phyloP scores from a whole-genome alignment of 2,113 vertebrate species.

The Delphinapterus leucas region DNA sequence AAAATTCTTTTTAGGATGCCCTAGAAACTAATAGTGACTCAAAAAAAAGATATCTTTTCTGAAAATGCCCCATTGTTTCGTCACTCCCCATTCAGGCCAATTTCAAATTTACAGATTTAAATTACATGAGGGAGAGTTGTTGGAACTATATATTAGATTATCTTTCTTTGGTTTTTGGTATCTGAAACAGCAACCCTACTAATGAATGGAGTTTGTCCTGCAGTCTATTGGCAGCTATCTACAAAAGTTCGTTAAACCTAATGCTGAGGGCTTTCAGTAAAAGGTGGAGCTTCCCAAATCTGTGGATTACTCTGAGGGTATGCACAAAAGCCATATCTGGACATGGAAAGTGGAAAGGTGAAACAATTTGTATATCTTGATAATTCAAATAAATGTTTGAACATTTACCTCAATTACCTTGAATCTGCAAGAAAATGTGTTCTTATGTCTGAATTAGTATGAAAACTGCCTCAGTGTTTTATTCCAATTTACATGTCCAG shows the following conservation, averaged over 20 bases:
- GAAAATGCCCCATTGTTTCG: not conserved
- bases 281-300: conserved; percentile 50
- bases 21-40: not conserved
- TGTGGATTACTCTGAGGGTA: not conserved
- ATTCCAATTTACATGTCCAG: conserved; percentile 65
- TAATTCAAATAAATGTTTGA: conserved; percentile 64
- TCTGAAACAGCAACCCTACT: not conserved
- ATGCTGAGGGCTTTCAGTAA: not conserved
- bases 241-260: conserved; percentile 9
- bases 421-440: conserved; percentile 63
- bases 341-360: conserved; percentile 54
- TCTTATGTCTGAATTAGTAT: conserved; percentile 60
- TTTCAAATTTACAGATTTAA: conserved; percentile 29
- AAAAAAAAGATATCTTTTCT: conserved; percentile 12
- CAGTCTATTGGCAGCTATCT: not conserved
- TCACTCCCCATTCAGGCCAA: not conserved
- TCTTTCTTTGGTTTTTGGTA: not conserved
- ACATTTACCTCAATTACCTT: conserved; percentile 63
- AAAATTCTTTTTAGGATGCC: not conserved
- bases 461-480: conserved; percentile 61
- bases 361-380: conserved; percentile 64
- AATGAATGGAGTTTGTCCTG: not conserved
- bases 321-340: conserved; percentile 33
- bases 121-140: not conserved
- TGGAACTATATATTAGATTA: not conserved